phyloP scores from a whole-genome alignment of 1,140 invertebrate genomes.

The Cydia amplana region DNA sequence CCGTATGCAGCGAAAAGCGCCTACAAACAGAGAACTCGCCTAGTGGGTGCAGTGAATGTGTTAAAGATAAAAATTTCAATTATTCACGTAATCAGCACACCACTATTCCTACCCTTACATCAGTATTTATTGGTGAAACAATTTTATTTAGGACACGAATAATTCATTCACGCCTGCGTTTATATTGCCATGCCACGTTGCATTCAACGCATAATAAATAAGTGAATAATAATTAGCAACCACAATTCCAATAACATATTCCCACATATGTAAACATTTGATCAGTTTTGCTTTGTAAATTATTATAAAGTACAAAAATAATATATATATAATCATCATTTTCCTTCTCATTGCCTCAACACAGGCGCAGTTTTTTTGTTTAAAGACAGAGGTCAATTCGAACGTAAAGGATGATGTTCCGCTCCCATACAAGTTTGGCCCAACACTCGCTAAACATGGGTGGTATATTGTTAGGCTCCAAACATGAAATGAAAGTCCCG shows the following conservation, averaged over 20 bases:
- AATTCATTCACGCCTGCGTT: neutral
- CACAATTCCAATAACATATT: neutral
- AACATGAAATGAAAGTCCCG: too few species aligned
- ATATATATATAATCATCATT: neutral
- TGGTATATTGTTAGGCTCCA: too few species aligned
- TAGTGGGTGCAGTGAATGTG: too few species aligned
- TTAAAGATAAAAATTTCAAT: too few species aligned
- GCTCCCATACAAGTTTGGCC: too few species aligned
- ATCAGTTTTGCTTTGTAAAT: neutral
- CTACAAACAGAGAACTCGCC: too few species aligned
- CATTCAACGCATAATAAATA: slow-evolving; percentile 4
- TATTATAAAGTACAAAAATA: neutral
- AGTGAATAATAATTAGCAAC: neutral
- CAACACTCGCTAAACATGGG: too few species aligned
- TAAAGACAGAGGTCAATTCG: too few species aligned
- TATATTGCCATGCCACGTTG: neutral
- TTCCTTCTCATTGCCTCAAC: neutral
- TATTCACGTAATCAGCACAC: neutral
- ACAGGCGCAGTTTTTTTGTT: too few species aligned
- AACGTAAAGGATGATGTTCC: too few species aligned
- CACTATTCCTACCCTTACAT: neutral
- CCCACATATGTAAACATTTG: neutral
- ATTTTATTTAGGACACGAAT: neutral
- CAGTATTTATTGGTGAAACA: neutral
- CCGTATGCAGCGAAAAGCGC: too few species aligned